A percentile compares a stretch with the other conserved stretches of the same genome.
Evolutionary conservation across 2,797 vertebrate genomes (phyloP).

Genomic region (Syngnathus acus): DNA sequence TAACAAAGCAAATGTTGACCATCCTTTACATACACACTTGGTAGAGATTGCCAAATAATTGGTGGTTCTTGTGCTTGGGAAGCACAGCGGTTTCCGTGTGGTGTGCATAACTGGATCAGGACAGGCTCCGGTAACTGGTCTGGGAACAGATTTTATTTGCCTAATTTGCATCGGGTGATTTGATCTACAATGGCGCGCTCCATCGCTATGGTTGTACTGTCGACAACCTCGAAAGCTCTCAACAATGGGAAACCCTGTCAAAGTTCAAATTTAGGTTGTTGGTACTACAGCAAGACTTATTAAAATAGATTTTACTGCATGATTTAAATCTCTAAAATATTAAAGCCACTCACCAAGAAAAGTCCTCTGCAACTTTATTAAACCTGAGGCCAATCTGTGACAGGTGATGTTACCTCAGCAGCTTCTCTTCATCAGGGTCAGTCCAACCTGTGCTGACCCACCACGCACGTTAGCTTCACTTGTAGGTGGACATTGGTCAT

Average conservation of each 20-base stretch:
- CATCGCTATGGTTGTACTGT: no score
- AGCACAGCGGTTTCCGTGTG: neutral
- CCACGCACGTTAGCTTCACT: constrained; percentile 13
- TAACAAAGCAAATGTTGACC: neutral
- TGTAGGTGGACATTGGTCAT: constrained; percentile 46
- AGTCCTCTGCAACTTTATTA: neutral
- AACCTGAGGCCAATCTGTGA: constrained; percentile 8
- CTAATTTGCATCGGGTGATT: no score
- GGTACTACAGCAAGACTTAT: no score
- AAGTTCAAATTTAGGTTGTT: no score
- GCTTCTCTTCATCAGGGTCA: constrained; percentile 12
- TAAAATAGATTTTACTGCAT: neutral
- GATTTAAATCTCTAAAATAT: neutral
- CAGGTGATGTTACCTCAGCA: constrained; percentile 17
- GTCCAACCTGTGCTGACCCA: constrained; percentile 17
- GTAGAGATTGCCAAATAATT: neutral
- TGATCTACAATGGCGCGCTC: no score
- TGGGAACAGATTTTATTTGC: no score
- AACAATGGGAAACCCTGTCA: no score
- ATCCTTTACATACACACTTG: neutral
- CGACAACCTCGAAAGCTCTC: no score
- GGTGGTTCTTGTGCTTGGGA: neutral
- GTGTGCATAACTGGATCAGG: no score
- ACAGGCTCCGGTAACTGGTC: no score
- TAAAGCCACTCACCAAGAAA: neutral